Evolutionary conservation across 1,140 invertebrate species (phyloP).

Genomic region (Charaxes varanes): DNA sequence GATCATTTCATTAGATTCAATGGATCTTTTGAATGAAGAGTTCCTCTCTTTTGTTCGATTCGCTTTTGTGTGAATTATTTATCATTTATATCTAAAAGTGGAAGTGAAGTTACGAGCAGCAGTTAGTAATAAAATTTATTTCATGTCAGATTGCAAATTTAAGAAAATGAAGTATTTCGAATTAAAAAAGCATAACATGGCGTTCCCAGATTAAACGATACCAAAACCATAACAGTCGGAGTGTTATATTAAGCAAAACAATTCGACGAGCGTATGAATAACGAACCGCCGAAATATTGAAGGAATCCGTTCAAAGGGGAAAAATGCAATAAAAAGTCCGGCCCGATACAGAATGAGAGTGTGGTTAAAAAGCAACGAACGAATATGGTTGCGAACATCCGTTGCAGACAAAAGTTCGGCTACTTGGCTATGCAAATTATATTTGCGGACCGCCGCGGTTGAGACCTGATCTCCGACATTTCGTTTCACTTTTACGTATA

Average conservation of each 20-base stretch:
- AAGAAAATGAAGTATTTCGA: no score
- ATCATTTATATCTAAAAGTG: no score
- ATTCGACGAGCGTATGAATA: constrained; percentile 66
- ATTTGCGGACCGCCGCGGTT: constrained; percentile 67
- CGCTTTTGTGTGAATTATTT: not conserved
- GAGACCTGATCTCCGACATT: constrained; percentile 61
- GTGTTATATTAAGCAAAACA: constrained; percentile 58
- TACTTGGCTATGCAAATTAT: constrained; percentile 74
- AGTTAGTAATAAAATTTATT: no score
- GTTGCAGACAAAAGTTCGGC: constrained; percentile 69
- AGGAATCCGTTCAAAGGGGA: constrained; percentile 72
- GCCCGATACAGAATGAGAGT: constrained; percentile 64
- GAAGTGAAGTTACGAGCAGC: no score
- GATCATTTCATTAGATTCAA: constrained; percentile 56
- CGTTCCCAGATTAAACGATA: not conserved
- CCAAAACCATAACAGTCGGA: constrained; percentile 1
- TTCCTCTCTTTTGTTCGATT: constrained; percentile 46
- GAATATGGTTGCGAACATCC: constrained; percentile 70
- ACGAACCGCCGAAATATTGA: constrained; percentile 70
- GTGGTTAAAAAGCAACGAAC: constrained; percentile 71
- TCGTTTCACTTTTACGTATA: constrained; percentile 64
- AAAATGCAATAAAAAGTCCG: constrained; percentile 71
- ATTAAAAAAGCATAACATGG: not conserved
- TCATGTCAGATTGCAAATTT: not conserved
- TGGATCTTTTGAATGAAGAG: constrained; percentile 42